Evolutionary conservation across 2,797 vertebrate species (phyloP), one percentile per base, ranked within the genome.

Genomic region (Enteromius viviparus): DNA sequence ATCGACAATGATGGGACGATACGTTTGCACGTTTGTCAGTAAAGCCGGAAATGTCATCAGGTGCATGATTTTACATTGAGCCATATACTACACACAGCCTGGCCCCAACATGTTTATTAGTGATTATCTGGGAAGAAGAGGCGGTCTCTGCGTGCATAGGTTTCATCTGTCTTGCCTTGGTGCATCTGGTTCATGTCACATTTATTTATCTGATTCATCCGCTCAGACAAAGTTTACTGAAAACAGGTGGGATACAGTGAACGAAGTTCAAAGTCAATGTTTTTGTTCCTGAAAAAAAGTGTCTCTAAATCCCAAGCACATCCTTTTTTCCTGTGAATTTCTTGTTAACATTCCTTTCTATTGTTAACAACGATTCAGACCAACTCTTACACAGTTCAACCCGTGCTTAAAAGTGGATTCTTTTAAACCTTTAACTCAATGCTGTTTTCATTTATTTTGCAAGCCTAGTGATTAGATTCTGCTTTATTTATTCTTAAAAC

Each of bases 161-260:
- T n/a, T 40, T 49, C 10, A 14, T 19, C 79, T 49, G 6, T 72
- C 32, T 51, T 72, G 42, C 14, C 51, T 74, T 45, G 29, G 10
- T 66, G 47, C 34, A 14, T 53, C 29, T 66, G 47, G 34, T 55
- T 82, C n/a, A 34, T 15, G 37, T 45, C 55, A 32, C 26, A n/a
- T 34, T 81, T 72, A 68, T 72, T 81, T 81, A 71, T 66, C 15
- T n/a, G 21, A 23, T 47, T 70, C 37, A 49, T 58, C 29, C 69
- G 72, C 79, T 60, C 37, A 47, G 23, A 21, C 6, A 45, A 64
- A 66, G 21, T 81, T 68, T 42, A 75, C 62, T 76, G 42, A 76
- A 76, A 75, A 65, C 60, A 76, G 71, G 34, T n/a, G 10, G 34
- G 19, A 29, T 55, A 26, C 21, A 53, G 42, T 7, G 6, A 53